Evolutionary conservation across 2,113 vertebrate species (phyloP).

Genomic region (Lichenostomus cassidix): DNA sequence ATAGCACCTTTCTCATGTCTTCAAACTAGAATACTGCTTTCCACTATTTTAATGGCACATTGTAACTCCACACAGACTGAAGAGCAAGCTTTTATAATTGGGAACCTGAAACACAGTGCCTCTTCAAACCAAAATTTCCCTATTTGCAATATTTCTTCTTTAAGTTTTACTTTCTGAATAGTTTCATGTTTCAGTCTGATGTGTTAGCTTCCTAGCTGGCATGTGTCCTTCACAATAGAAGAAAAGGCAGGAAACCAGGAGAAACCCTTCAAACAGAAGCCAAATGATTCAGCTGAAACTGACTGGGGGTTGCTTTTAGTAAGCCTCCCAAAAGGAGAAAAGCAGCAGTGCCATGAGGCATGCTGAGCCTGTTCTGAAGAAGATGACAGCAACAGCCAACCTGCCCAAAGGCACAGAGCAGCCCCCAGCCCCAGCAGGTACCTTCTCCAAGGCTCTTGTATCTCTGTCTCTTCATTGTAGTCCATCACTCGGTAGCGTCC

Average conservation of each 20-base stretch:
- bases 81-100: not conserved
- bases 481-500: slow-evolving; percentile 71
- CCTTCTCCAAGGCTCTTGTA: slow-evolving; percentile 34
- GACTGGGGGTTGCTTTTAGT: not conserved
- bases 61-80: not conserved
- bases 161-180: not conserved
- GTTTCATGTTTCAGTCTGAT: not conserved
- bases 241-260: not conserved
- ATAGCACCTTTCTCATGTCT: not conserved
- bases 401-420: not conserved
- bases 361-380: not conserved
- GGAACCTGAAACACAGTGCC: not conserved
- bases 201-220: not conserved
- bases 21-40: not conserved
- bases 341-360: not conserved
- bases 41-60: not conserved
- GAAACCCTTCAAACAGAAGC: not conserved
- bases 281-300: not conserved
- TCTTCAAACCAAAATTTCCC: not conserved
- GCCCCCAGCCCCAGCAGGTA: not conserved
- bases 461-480: not conserved
- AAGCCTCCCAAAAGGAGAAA: not conserved
- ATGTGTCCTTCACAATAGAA: not conserved
- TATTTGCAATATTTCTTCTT: not conserved
- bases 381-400: not conserved